These are phyloP conservation scores for Clanis bilineata DNA, from an alignment of 2,888 invertebrate species.

Conservation along the genomic window DNA sequence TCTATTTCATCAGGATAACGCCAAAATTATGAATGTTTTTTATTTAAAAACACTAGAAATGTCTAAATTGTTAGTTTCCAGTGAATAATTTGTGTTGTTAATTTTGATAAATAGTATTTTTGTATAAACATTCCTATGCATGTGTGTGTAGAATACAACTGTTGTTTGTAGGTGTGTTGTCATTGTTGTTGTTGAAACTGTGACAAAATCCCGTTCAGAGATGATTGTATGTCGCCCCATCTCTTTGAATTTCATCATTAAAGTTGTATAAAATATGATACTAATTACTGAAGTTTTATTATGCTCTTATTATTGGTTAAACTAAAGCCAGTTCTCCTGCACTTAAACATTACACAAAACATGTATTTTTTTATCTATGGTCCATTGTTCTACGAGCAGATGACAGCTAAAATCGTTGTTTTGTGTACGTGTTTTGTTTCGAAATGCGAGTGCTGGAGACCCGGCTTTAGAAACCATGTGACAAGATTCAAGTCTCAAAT, in stretches of 20 bases:
- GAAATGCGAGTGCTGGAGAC: too few relatives aligned
- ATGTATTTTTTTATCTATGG: too few relatives aligned
- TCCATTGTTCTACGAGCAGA: too few relatives aligned
- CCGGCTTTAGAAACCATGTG: too few relatives aligned
- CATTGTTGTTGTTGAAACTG: not conserved
- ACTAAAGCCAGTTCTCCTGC: too few relatives aligned
- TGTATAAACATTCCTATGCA: not conserved
- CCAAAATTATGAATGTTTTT: not conserved
- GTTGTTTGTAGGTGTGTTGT: slow-evolving; percentile 4
- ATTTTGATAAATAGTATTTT: slow-evolving; percentile 1
- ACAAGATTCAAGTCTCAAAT: too few relatives aligned
- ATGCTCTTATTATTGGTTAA: not conserved
- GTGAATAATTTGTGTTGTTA: not conserved
- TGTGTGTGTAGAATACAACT: not conserved
- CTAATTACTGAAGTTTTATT: slow-evolving; percentile 41
- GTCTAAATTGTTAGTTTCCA: not conserved
- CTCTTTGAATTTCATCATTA: slow-evolving; percentile 46
- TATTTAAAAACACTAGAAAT: not conserved
- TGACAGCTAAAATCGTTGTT: too few relatives aligned
- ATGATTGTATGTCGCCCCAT: slow-evolving; percentile 14
- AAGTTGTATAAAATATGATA: slow-evolving; percentile 57
- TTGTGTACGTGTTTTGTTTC: too few relatives aligned
- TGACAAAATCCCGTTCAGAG: not conserved
- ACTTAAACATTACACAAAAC: too few relatives aligned
- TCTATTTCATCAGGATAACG: not conserved